Percentiles rank a stretch among this genome's conserved stretches.
phyloP scores from a whole-genome alignment of 2,113 vertebrate genomes.

The Parus major region DNA sequence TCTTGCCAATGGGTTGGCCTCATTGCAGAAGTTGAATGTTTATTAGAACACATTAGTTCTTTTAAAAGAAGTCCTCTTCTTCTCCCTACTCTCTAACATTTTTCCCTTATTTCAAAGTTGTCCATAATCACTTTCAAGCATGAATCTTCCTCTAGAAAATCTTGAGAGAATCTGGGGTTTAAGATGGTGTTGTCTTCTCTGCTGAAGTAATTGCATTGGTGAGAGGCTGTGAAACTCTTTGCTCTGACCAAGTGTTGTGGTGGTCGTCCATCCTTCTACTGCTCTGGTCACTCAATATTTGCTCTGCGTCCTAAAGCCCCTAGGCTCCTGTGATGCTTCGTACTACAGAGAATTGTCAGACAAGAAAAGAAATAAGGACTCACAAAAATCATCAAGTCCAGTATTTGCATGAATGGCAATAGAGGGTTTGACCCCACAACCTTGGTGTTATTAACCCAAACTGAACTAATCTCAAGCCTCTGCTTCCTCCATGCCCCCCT shows the following conservation, averaged over 20 bases:
- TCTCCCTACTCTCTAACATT: neutral
- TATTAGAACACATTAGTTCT: neutral
- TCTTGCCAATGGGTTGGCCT: neutral
- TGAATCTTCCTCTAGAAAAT: neutral
- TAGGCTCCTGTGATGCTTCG: neutral
- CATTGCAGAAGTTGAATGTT: neutral
- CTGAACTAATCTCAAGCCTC: neutral
- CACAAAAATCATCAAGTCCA: neutral
- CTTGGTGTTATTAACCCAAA: neutral
- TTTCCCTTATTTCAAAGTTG: neutral
- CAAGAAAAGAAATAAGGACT: neutral
- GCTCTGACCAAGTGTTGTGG: neutral
- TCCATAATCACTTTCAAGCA: neutral
- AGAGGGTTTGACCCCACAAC: neutral
- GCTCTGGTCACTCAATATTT: neutral
- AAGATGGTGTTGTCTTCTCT: neutral
- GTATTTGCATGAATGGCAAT: neutral
- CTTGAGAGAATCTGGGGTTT: neutral
- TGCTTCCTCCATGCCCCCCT: neutral
- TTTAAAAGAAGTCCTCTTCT: neutral
- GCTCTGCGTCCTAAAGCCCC: neutral
- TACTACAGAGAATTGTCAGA: conserved; percentile 29
- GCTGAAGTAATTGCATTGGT: neutral
- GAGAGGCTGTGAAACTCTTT: neutral
- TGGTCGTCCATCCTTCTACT: accelerated